Conservation (phyloP, 2,888 invertebrate genomes). For the Candidula unifasciata region DNA sequence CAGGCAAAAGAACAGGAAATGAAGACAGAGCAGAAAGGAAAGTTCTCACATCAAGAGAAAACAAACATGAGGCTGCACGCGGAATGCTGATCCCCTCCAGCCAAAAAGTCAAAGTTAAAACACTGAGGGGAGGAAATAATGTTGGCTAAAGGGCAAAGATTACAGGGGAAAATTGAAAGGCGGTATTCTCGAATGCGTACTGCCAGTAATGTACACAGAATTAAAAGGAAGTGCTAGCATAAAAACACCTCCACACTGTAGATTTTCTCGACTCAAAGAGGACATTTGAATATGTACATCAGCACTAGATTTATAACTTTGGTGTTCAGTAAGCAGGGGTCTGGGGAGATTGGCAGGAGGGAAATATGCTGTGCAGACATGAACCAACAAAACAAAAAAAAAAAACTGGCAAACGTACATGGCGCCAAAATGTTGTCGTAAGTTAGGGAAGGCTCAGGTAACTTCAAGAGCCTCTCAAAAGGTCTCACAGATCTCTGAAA, state of each 20-base stretch:
- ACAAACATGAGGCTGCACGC: conserved; percentile 36
- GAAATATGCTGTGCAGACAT: no score
- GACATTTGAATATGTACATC: neutral
- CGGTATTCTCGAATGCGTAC: no score
- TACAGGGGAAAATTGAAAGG: neutral
- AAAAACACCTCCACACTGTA: no score
- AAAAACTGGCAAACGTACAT: neutral
- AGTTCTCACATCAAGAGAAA: conserved; percentile 38
- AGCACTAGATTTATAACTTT: neutral
- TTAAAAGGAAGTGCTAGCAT: neutral
- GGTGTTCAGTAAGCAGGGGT: neutral
- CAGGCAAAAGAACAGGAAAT: neutral
- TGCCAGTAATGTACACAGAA: neutral
- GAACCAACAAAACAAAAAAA: neutral
- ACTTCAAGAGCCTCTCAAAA: conserved; percentile 19
- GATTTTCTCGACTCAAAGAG: no score
- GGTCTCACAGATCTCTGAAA: conserved; percentile 1
- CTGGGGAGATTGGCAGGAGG: neutral
- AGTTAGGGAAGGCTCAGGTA: conserved; percentile 31
- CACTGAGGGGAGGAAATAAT: neutral
- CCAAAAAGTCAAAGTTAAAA: conserved; percentile 43
- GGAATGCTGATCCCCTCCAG: conserved; percentile 33
- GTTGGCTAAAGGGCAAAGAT: neutral
- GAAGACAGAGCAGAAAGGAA: conserved; percentile 8
- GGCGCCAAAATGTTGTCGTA: conserved; percentile 16